Conservation (phyloP, 2,113 vertebrate species). For the Oncorhynchus mykiss region DNA sequence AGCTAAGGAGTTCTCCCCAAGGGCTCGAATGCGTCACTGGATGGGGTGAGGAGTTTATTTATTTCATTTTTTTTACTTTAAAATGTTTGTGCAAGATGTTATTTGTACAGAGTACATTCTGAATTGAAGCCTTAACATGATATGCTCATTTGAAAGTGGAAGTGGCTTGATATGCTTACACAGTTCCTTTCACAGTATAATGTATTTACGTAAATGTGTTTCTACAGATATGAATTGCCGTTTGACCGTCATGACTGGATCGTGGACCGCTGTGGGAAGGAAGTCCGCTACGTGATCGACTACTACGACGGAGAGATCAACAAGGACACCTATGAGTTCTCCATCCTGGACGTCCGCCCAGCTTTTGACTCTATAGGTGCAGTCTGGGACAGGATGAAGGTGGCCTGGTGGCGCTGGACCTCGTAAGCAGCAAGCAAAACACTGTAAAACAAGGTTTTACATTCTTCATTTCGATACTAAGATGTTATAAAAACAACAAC, state of each 20-base stretch:
- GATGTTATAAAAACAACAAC: not conserved
- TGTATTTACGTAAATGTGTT: not conserved
- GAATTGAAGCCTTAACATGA: no score
- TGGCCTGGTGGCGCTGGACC: slow-evolving; percentile 95
- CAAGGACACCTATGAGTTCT: slow-evolving; percentile 85
- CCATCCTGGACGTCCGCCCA: slow-evolving; percentile 90
- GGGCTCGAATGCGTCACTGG: slow-evolving; percentile 90
- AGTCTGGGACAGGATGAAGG: slow-evolving; percentile 93
- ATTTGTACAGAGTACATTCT: no score
- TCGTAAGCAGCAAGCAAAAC: slow-evolving; percentile 67
- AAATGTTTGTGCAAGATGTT: no score
- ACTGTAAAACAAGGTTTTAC: not conserved
- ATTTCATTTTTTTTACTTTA: not conserved
- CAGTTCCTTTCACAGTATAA: not conserved
- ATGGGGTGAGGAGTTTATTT: slow-evolving; percentile 80
- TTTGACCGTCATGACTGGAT: slow-evolving; percentile 97
- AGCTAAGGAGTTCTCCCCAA: slow-evolving; percentile 89
- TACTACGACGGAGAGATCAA: slow-evolving; percentile 91
- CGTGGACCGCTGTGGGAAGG: slow-evolving; percentile 88
- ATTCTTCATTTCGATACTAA: not conserved
- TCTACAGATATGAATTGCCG: slow-evolving; percentile 87
- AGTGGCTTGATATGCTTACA: no score
- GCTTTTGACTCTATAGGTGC: slow-evolving; percentile 87
- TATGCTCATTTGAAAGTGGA: no score
- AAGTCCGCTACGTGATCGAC: slow-evolving; percentile 93